These are phyloP conservation scores for Neolamprologus variostigma DNA, from an alignment of 2,113 vertebrate species.

Conservation along the genomic window DNA sequence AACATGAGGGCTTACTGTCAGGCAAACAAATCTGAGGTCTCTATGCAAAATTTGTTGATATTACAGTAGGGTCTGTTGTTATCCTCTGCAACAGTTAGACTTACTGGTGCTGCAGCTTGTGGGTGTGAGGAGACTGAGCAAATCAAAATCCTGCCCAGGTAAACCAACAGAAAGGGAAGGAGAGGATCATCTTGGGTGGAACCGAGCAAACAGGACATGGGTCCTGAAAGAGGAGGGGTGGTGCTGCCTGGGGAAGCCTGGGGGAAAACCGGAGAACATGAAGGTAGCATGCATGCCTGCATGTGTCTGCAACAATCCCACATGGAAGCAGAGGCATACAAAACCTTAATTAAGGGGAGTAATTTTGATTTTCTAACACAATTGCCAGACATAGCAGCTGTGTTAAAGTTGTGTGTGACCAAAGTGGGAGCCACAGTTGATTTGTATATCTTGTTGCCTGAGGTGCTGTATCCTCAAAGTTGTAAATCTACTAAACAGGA, in stretches of 20 bases:
- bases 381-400: neutral
- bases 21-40: conserved; percentile 76
- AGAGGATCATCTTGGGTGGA: conserved; percentile 22
- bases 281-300: neutral
- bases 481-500: neutral
- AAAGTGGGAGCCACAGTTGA: neutral
- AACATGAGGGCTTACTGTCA: conserved; percentile 22
- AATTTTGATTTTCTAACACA: neutral
- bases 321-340: neutral
- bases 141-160: conserved; percentile 69
- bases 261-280: conserved; percentile 24
- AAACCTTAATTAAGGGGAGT: neutral
- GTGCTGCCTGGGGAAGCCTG: neutral
- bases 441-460: conserved; percentile 18
- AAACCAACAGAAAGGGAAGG: conserved; percentile 3
- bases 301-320: neutral
- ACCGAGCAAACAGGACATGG: conserved; percentile 57
- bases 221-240: conserved; percentile 40
- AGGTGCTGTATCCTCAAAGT: neutral
- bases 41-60: conserved; percentile 72
- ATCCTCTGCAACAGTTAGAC: conserved; percentile 57
- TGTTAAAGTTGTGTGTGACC: neutral
- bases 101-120: neutral
- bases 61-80: conserved; percentile 37
- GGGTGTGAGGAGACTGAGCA: conserved; percentile 30